These are phyloP conservation scores for Dendrolimus kikuchii DNA, from an alignment of 1,140 invertebrate genomes.

Conservation along the genomic window DNA sequence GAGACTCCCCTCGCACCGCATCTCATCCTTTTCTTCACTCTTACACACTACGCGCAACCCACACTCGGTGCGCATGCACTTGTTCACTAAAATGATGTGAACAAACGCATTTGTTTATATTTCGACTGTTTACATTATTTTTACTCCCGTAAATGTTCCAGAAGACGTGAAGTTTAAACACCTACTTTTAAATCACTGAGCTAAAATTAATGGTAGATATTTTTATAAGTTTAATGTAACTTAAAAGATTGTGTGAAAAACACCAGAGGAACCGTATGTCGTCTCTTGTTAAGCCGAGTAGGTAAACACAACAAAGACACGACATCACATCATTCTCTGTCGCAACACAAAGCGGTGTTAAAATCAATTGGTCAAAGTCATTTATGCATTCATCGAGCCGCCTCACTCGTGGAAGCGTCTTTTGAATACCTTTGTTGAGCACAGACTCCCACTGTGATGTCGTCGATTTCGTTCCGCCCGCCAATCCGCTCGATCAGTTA, in stretches of 20 bases:
- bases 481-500: conserved; percentile 23
- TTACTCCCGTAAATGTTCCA: conserved; percentile 33
- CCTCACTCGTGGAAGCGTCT: conserved; percentile 28
- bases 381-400: conserved; percentile 38
- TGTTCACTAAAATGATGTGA: conserved; percentile 50
- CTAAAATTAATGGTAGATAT: conserved; percentile 13
- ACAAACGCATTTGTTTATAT: conserved; percentile 62
- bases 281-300: conserved; percentile 17
- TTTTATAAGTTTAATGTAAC: conserved; percentile 6
- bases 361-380: conserved; percentile 66
- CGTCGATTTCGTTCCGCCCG: conserved; percentile 36
- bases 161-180: conserved; percentile 1
- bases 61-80: conserved; percentile 46
- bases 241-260: conserved; percentile 9
- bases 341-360: conserved; percentile 37
- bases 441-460: conserved; percentile 49
- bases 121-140: conserved; percentile 51
- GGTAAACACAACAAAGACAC: conserved; percentile 24
- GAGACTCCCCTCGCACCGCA: conserved; percentile 16
- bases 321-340: conserved; percentile 31
- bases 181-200: neutral
- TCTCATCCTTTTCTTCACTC: conserved; percentile 9
- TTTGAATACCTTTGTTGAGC: conserved; percentile 42
- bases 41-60: conserved; percentile 5
- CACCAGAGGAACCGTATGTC: conserved; percentile 8